Percentiles rank a stretch among this genome's conserved stretches.
Conservation (phyloP, 2,888 invertebrate genomes). For the Conus canariensis region DNA sequence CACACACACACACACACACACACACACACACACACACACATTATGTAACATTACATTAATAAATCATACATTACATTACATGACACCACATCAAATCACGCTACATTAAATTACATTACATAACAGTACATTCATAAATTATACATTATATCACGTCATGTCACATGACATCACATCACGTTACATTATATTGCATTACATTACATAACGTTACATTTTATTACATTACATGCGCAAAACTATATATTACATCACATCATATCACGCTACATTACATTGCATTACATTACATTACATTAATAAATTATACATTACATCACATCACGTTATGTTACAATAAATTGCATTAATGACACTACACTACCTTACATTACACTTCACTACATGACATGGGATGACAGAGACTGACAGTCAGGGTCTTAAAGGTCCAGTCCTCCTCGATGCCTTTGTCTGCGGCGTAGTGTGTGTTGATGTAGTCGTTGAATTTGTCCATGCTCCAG, state of each 20-base stretch:
- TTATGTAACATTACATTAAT: neutral
- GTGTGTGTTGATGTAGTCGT: constrained; percentile 76
- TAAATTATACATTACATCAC: too few species aligned
- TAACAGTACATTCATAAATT: neutral
- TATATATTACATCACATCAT: too few species aligned
- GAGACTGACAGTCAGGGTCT: constrained; percentile 71
- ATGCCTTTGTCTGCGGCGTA: constrained; percentile 67
- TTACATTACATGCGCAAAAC: too few species aligned
- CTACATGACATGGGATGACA: neutral
- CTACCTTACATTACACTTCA: too few species aligned
- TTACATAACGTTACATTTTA: neutral
- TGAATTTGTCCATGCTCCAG: constrained; percentile 78
- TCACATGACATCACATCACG: neutral
- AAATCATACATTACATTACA: neutral
- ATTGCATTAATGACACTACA: too few species aligned
- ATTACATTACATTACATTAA: too few species aligned
- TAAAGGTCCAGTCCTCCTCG: constrained; percentile 75
- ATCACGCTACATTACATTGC: too few species aligned
- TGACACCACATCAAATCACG: neutral
- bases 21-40: neutral
- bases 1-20: neutral
- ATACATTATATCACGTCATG: neutral
- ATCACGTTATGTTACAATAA: too few species aligned
- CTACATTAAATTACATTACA: neutral
- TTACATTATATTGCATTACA: neutral